phyloP scores from a whole-genome alignment of 2,113 vertebrate species.

The Pelusios castaneus region DNA sequence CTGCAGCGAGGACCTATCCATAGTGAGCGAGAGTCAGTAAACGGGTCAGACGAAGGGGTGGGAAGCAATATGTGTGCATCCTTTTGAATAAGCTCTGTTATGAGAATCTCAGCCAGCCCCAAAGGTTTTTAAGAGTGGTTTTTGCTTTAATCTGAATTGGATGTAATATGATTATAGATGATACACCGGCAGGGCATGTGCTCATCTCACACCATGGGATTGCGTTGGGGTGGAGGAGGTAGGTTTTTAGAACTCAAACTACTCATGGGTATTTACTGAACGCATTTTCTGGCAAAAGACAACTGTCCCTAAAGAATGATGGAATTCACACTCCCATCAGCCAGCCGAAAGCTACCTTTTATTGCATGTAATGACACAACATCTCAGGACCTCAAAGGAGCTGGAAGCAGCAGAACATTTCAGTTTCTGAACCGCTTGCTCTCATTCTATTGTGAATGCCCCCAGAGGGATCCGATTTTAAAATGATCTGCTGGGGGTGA shows the following conservation, averaged over 20 bases:
- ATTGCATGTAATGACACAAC: neutral
- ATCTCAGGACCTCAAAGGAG: neutral
- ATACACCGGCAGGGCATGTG: neutral
- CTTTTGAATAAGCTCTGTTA: neutral
- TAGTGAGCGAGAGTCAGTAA: neutral
- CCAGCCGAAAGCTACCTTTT: neutral
- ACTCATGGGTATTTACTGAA: rapidly evolving
- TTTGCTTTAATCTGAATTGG: neutral
- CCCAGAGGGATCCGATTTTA: neutral
- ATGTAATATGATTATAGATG: rapidly evolving
- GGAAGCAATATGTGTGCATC: neutral
- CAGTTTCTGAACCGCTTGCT: neutral
- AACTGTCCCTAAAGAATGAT: neutral
- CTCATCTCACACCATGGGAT: rapidly evolving
- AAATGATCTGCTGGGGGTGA: rapidly evolving
- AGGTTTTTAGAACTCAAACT: neutral
- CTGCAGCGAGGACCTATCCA: neutral
- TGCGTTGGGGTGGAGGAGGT: neutral
- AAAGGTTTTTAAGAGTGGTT: neutral
- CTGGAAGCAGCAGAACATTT: neutral
- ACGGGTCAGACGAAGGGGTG: neutral
- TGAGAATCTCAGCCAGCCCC: neutral
- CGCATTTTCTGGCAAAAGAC: neutral
- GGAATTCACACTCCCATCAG: neutral
- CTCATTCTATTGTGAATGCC: neutral